Percentiles rank a stretch among this genome's conserved stretches.
phyloP scores from a whole-genome alignment of 2,797 vertebrate genomes.

The Sebastolobus alascanus region DNA sequence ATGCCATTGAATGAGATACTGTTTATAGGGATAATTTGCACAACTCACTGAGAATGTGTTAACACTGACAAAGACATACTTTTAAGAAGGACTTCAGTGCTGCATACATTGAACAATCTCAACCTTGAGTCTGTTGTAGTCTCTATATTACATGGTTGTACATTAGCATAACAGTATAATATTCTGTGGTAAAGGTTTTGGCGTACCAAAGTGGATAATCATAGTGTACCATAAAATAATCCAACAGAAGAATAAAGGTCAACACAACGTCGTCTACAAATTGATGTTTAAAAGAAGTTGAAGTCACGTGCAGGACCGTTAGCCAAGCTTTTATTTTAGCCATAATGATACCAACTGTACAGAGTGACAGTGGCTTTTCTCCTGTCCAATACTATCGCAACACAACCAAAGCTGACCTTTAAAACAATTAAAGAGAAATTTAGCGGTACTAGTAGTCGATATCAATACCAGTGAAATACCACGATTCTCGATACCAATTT shows the following conservation, averaged over 20 bases:
- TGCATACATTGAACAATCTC: background rate
- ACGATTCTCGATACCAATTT: no score
- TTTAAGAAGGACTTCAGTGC: background rate
- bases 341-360: background rate
- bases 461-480: no score
- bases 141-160: background rate
- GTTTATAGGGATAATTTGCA: background rate
- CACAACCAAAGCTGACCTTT: constrained; percentile 37
- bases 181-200: background rate
- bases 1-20: constrained; percentile 1
- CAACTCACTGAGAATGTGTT: background rate
- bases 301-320: background rate
- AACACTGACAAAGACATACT: background rate
- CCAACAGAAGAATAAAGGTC: background rate
- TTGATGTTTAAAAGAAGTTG: background rate
- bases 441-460: no score
- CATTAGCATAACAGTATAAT: background rate
- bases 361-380: background rate
- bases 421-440: background rate
- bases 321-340: background rate
- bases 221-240: background rate
- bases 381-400: constrained; percentile 30
- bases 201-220: constrained; percentile 4
- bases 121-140: background rate
- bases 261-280: background rate